Base-by-base conservation (phyloP, 2,888 invertebrate genomes). In the Sinodicranocentrus sp. region DNA sequence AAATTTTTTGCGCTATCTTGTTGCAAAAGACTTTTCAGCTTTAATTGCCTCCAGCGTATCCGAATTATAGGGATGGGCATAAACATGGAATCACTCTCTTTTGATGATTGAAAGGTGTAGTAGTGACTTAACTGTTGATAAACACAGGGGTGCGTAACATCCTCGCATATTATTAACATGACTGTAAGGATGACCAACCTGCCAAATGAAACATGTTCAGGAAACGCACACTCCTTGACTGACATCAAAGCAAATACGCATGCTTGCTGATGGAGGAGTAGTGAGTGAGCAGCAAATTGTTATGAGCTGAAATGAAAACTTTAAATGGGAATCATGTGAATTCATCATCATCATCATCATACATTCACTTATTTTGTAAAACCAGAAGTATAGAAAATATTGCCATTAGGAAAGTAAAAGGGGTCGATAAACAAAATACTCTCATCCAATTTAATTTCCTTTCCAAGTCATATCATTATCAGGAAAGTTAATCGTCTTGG, bases 41-140 rank as follows among this genome's bases (percentile, higher is more conserved):
- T 15, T 39, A 67, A 67, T 77, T 70, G 61, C 59, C 78, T 78
- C 61, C 68, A 70, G 70, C 57, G 67, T 43, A 39, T 15, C 67
- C 54, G 77, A 77, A 77, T 68, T 68, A 77, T 39, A 68, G 65
- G 63, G 75, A 26, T 52, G 65, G 75, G 54, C 76, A 39, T 17
- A 25, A 5, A 76, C 10, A 73, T 44, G 57, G 48, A 65, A 26
- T 71, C 23, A 71, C 44, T 39, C 13, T 75, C n/a, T n/a, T n/a
- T n/a, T n/a, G n/a, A 65, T 76, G 76, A 76, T 76, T 67, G 76
- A 67, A 67, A 67, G 67, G 67, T 76, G 57, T 52, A 52, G 44
- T n/a, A 72, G 57, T 10, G 25, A 59, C 73, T 75, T 72, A 75
- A 75, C 75, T 63, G 75, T 75, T 48, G 63, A 75, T 75, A 75